Evolutionary conservation across 2,113 vertebrate species (phyloP).

Genomic region (Podiceps cristatus): DNA sequence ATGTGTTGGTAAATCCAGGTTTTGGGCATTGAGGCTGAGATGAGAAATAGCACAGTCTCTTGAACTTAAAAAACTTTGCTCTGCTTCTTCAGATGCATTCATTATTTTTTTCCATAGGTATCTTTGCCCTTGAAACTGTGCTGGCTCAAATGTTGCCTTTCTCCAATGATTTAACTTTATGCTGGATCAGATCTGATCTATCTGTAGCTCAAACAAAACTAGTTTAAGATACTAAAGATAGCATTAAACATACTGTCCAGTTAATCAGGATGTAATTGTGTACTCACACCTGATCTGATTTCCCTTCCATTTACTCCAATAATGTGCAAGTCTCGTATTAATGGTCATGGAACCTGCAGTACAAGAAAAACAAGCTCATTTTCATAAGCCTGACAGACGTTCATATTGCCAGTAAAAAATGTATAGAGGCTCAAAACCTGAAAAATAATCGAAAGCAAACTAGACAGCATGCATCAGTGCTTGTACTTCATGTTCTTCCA

Average conservation of each 20-base stretch:
- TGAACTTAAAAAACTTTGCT: not conserved
- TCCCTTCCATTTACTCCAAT: not conserved
- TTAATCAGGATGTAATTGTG: not conserved
- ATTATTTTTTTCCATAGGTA: not conserved
- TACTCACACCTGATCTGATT: not conserved
- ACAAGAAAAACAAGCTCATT: slow-evolving; percentile 32
- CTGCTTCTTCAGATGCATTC: not conserved
- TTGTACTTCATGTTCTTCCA: not conserved
- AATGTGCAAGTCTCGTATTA: not conserved
- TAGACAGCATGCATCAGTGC: not conserved
- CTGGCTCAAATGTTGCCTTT: not conserved
- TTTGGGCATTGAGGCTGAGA: not conserved
- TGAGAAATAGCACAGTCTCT: not conserved
- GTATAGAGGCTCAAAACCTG: not conserved
- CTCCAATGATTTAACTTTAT: not conserved
- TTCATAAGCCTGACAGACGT: not conserved
- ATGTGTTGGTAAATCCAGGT: not conserved
- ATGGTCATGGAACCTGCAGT: not conserved
- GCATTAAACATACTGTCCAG: not conserved
- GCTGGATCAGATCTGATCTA: not conserved
- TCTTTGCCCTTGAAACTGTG: not conserved
- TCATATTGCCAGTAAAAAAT: not conserved
- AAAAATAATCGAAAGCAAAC: not conserved
- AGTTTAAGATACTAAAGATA: not conserved
- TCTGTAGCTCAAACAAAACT: not conserved